phyloP scores from a whole-genome alignment of 1,140 invertebrate species.

The Listronotus oregonensis region DNA sequence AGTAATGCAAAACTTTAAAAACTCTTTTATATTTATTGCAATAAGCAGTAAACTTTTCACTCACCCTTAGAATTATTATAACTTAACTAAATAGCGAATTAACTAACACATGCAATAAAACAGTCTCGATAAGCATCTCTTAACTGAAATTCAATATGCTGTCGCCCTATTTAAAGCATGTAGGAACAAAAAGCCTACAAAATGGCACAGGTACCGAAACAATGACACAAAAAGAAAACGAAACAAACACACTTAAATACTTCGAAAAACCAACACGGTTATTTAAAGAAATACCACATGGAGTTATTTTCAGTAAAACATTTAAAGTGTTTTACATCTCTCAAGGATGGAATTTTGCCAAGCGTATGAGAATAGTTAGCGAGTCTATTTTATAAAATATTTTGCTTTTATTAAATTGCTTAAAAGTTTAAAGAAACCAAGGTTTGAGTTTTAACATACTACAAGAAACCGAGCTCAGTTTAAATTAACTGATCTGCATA shows the following conservation, averaged over 20 bases:
- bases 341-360: conserved; percentile 32
- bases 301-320: conserved; percentile 31
- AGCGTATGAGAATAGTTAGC: conserved; percentile 26
- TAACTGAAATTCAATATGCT: not conserved
- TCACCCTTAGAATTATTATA: no score
- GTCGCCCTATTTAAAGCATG: not conserved
- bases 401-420: conserved; percentile 29
- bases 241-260: conserved; percentile 6
- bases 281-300: conserved; percentile 31
- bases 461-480: not conserved
- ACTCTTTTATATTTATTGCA: no score
- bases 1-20: no score
- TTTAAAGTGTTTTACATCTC: conserved; percentile 30
- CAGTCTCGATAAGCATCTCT: no score
- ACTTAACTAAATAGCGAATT: no score
- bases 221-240: conserved; percentile 2
- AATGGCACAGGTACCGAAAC: conserved; percentile 1
- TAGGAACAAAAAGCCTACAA: not conserved
- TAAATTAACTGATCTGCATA: no score
- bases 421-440: conserved; percentile 14
- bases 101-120: no score
- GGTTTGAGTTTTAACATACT: conserved; percentile 6
- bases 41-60: no score
- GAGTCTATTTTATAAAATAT: conserved; percentile 28
- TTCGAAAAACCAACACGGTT: conserved; percentile 2